phyloP scores from a whole-genome alignment of 2,113 vertebrate genomes.

The Peromyscus leucopus region DNA sequence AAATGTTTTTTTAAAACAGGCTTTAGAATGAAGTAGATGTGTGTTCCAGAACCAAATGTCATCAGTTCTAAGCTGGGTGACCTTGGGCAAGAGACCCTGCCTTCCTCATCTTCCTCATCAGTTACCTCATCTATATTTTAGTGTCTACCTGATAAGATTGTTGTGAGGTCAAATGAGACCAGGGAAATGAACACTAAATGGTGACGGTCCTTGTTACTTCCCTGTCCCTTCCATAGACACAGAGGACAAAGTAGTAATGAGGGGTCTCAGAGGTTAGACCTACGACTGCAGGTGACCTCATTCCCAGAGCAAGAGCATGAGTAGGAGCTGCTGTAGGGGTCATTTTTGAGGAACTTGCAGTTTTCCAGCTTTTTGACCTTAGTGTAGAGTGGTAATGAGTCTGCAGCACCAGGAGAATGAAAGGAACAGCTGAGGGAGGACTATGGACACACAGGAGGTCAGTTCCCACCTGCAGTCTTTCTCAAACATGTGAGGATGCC shows the following conservation, averaged over 20 bases:
- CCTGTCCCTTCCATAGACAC: no score
- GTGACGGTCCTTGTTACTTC: neutral
- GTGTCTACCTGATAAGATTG: no score
- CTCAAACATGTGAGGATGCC: neutral
- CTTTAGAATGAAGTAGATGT: neutral
- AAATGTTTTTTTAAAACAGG: neutral
- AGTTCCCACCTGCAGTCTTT: neutral
- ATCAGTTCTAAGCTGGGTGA: neutral
- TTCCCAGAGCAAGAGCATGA: conserved; percentile 84
- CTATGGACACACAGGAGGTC: neutral
- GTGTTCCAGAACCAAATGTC: conserved; percentile 7
- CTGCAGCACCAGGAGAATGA: conserved; percentile 91
- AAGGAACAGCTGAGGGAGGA: neutral
- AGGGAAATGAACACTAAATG: neutral
- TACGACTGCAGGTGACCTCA: conserved; percentile 90
- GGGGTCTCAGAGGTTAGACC: conserved; percentile 52
- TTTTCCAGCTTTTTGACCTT: conserved; percentile 52
- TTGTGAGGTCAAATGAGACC: neutral
- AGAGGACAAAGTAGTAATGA: neutral
- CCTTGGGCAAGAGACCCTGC: neutral
- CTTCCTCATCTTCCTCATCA: neutral
- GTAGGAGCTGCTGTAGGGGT: conserved; percentile 90
- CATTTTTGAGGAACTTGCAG: conserved; percentile 86
- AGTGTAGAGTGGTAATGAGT: conserved; percentile 89
- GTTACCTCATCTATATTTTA: conserved; percentile 33